Evolutionary conservation across 1,140 invertebrate genomes (phyloP).

Genomic region (Macrocentrus cingulum): DNA sequence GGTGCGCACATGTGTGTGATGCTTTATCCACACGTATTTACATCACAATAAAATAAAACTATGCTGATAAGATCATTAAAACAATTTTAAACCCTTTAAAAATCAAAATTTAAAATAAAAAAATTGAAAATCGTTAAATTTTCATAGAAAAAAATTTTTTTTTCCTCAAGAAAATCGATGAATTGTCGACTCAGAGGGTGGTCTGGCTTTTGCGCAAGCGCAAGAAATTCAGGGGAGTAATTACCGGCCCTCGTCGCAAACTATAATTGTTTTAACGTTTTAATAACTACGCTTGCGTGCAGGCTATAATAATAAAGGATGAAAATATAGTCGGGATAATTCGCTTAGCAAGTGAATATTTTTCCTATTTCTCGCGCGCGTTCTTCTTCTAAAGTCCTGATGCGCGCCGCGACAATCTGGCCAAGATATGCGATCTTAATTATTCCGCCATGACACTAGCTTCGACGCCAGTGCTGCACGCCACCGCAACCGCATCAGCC

Average conservation of each 20-base stretch:
- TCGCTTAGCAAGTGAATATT: constrained; percentile 12
- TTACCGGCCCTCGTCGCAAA: constrained; percentile 29
- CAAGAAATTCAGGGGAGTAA: constrained; percentile 28
- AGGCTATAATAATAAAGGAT: constrained; percentile 24
- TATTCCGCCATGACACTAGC: constrained; percentile 35
- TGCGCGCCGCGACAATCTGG: constrained; percentile 24
- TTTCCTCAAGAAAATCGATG: neutral
- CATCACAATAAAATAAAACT: neutral
- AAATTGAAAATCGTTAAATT: constrained; percentile 3
- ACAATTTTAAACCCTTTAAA: too few species aligned
- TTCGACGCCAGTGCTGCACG: constrained; percentile 10
- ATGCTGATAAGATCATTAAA: too few species aligned
- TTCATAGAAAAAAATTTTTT: neutral
- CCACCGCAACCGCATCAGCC: neutral
- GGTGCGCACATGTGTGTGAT: constrained; percentile 23
- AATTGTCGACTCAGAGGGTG: constrained; percentile 20
- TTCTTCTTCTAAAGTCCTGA: neutral
- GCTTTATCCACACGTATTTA: constrained; percentile 15
- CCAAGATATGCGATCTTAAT: constrained; percentile 41
- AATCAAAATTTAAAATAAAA: constrained; percentile 14
- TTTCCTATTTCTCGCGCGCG: constrained; percentile 3
- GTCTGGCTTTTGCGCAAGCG: constrained; percentile 13
- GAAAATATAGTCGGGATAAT: constrained; percentile 16
- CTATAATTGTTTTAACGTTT: constrained; percentile 48
- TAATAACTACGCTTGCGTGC: constrained; percentile 46